phyloP scores from a whole-genome alignment of 2,888 invertebrate genomes.

The Sericinus montela region DNA sequence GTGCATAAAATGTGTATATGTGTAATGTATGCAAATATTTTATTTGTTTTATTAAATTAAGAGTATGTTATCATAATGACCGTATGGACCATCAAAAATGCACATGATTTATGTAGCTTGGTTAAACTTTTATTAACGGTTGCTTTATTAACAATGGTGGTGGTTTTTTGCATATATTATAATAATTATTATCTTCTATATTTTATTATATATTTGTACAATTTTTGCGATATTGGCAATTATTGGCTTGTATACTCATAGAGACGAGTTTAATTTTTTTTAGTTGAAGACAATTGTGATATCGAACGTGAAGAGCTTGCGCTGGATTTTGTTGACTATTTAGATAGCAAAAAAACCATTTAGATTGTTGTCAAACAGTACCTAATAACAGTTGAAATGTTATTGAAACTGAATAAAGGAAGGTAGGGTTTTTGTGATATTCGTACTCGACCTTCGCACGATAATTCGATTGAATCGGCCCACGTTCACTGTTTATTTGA shows the following conservation, averaged over 20 bases:
- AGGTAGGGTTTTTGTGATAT: conserved; percentile 43
- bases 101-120: conserved; percentile 54
- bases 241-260: conserved; percentile 50
- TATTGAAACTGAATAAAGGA: conserved; percentile 47
- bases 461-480: conserved; percentile 14
- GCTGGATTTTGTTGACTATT: conserved; percentile 21
- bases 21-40: conserved; percentile 15
- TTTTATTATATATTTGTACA: conserved; percentile 36
- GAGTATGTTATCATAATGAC: conserved; percentile 33
- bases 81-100: conserved; percentile 69
- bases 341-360: neutral
- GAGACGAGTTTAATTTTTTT: conserved; percentile 37
- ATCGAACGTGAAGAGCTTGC: conserved; percentile 24
- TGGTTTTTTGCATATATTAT: conserved; percentile 27
- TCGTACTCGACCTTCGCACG: conserved; percentile 38
- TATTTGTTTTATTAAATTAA: conserved; percentile 19
- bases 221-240: conserved; percentile 38
- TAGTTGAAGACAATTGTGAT: neutral
- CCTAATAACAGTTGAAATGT: conserved; percentile 42
- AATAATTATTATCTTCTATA: conserved; percentile 31
- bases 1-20: conserved; percentile 2
- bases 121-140: conserved; percentile 10
- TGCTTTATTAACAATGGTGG: conserved; percentile 59
- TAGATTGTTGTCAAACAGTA: conserved; percentile 1
- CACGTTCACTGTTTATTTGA: conserved; percentile 50